A percentile compares a stretch with the other conserved stretches of the same genome.
These are phyloP conservation scores for Oasisia sp. DNA, from an alignment of 2,888 invertebrate species.

Conservation along the genomic window DNA sequence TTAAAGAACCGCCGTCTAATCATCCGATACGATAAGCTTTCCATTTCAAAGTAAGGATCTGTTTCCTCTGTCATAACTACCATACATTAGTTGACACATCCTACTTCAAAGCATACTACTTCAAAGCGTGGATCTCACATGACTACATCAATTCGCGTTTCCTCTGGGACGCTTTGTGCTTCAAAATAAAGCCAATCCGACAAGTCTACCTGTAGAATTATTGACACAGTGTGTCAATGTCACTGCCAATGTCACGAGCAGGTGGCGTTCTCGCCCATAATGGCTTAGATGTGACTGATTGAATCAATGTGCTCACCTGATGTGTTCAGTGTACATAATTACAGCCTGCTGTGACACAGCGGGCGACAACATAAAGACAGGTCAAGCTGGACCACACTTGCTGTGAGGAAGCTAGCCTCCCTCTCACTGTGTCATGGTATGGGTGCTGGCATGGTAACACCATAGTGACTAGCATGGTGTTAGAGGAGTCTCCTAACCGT, in stretches of 20 bases:
- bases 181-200: not conserved
- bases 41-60: too few relatives aligned
- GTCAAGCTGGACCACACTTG: not conserved
- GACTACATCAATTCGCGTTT: not conserved
- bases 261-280: not conserved
- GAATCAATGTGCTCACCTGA: not conserved
- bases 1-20: too few relatives aligned
- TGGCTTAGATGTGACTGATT: not conserved
- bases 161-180: not conserved
- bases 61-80: not conserved
- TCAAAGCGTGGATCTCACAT: not conserved
- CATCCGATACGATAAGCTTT: too few relatives aligned
- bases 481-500: too few relatives aligned
- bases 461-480: too few relatives aligned
- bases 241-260: not conserved
- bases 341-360: not conserved
- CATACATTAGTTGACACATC: not conserved
- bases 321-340: not conserved
- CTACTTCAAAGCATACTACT: not conserved
- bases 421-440: not conserved
- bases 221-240: not conserved
- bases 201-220: not conserved
- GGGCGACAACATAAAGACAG: not conserved
- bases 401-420: not conserved
- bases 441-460: too few relatives aligned